Base-by-base conservation (phyloP, 2,888 invertebrate species). In the Eudemis profundana region DNA sequence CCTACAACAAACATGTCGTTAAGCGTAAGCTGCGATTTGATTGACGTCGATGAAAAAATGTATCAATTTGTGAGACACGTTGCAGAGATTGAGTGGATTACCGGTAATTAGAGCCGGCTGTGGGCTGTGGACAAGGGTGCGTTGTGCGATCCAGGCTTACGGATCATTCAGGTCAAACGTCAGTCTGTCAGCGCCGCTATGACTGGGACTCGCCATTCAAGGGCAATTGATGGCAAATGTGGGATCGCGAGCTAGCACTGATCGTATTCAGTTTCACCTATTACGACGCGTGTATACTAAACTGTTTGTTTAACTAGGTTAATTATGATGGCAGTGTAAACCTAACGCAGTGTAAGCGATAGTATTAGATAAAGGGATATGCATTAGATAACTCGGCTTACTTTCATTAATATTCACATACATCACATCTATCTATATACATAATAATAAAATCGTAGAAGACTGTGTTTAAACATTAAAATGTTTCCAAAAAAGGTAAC, bases 21-120 rank as follows among this genome's bases (percentile, higher is more conserved):
- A 53, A 60, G 46, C 46, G 23, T 44, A 46, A 51, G 51, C 44
- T 19, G 49, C 15, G 15, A 12, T 53, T 47, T 65, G 65, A 65
- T 65, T 47, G 59, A 53, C 29, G 47, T 38, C 29, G 44, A 46
- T 40, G 36, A 44, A 64, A 64, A 64, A 64, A 59, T 53, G 21
- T 65, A 60, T 65, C 59, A 60, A 38, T 53, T 46, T 44, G 19
- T 53, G 40, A 53, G 60, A 60, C 50, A 40, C 56, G 47, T 38
- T 67, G 53, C 54, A 68, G 67, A 72, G 70, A 77, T 78, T 75
- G 69, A 70, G 74, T 70, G 77, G 75, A 78, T 78, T 76, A 77
- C 69, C 46, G 68, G 73, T 74, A 77, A 79, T 79, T 72, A 76
- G 74, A 78, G 73, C 81, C 76, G 74, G 69, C 68, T 78, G 78